Evolutionary conservation across 2,113 vertebrate genomes (phyloP).

Genomic region (Lamprotornis superbus): DNA sequence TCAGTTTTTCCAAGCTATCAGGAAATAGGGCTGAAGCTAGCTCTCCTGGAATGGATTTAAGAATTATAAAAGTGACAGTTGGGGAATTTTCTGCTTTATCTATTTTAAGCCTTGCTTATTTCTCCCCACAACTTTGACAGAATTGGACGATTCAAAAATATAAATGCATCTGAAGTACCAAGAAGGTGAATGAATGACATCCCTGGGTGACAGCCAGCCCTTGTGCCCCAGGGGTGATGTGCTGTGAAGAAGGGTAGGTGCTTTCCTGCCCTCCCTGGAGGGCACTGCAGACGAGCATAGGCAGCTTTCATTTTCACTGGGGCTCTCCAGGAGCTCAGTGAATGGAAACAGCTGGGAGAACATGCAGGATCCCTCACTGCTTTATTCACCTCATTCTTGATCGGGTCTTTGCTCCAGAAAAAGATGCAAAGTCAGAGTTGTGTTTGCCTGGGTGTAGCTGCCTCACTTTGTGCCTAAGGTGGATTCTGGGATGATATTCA

Average conservation of each 20-base stretch:
- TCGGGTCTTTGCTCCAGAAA: accelerated
- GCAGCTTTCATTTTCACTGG: not conserved
- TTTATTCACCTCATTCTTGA: not conserved
- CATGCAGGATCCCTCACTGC: not conserved
- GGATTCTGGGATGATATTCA: not conserved
- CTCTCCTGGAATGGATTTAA: slow-evolving; percentile 37
- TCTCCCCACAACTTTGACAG: not conserved
- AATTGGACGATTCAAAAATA: not conserved
- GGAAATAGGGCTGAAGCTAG: not conserved
- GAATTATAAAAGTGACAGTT: slow-evolving; percentile 18
- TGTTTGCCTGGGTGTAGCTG: not conserved
- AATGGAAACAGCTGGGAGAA: not conserved
- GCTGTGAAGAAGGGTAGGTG: slow-evolving; percentile 8
- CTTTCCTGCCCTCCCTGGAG: slow-evolving; percentile 19
- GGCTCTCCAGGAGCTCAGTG: not conserved
- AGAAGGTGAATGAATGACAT: not conserved
- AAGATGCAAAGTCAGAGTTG: not conserved
- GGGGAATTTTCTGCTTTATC: slow-evolving; percentile 38
- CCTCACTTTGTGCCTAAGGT: not conserved
- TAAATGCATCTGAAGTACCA: not conserved
- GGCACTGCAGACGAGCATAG: not conserved
- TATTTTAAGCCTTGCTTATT: slow-evolving; percentile 1
- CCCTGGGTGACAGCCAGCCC: not conserved
- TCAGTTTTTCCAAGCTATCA: not conserved
- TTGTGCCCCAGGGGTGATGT: not conserved